Percentiles rank a stretch among this genome's conserved stretches.
Conservation (phyloP, 1,140 invertebrate species). For the Maconellicoccus hirsutus region DNA sequence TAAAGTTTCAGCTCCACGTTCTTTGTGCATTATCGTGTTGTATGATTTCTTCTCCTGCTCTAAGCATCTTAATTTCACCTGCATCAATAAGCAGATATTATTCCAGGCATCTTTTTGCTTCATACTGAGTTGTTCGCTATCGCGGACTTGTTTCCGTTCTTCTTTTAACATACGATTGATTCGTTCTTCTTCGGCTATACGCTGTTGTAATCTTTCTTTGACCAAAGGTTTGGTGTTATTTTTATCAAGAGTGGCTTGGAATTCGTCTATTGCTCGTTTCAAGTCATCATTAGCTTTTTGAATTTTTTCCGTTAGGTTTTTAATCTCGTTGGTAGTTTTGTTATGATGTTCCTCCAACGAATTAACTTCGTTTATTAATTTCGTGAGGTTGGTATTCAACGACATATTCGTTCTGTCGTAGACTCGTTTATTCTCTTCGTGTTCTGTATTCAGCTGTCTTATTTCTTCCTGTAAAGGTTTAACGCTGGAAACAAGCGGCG, state of each 20-base stretch:
- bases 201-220: not conserved
- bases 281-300: not conserved
- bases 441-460: not conserved
- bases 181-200: not conserved
- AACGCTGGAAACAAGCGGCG: not conserved
- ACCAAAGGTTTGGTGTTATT: not conserved
- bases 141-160: not conserved
- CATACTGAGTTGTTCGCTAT: not conserved
- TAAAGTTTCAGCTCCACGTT: not conserved
- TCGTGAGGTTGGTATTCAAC: not conserved
- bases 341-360: not conserved
- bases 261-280: not conserved
- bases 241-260: not conserved
- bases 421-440: not conserved
- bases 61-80: not conserved
- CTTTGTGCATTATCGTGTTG: not conserved
- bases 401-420: not conserved
- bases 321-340: not conserved
- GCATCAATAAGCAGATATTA: not conserved
- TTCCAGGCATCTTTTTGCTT: not conserved
- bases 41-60: not conserved
- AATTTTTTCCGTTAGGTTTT: not conserved
- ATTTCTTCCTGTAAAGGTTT: not conserved
- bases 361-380: not conserved
- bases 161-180: slow-evolving; percentile 1